Conservation (phyloP, 2,888 invertebrate genomes). For the Nasonia oneida region DNA sequence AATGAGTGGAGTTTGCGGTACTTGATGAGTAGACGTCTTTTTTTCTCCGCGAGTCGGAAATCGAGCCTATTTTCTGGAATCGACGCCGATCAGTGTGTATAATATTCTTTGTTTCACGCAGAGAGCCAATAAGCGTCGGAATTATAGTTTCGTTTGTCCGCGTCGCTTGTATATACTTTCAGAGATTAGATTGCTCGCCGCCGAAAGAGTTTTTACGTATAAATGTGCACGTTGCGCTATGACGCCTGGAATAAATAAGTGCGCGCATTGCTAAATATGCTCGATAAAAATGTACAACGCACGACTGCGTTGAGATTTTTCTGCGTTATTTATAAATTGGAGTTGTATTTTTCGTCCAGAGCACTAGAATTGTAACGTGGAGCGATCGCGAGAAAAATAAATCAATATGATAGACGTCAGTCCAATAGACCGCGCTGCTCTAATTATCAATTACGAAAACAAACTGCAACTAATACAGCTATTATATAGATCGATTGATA, state of each 20-base stretch:
- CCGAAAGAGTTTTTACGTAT: not conserved
- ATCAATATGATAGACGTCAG: too few relatives aligned
- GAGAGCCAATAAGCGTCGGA: not conserved
- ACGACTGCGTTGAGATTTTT: not conserved
- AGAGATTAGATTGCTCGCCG: not conserved
- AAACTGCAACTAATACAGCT: not conserved
- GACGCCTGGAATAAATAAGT: not conserved
- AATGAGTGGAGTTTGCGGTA: not conserved
- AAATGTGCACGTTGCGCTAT: not conserved
- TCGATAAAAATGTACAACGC: not conserved
- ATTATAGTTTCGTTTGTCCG: too few relatives aligned
- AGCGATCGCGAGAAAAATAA: too few relatives aligned
- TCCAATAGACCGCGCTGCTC: not conserved
- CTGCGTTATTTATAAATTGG: not conserved
- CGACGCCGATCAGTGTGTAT: not conserved
- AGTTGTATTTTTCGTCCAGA: not conserved
- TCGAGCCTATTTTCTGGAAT: not conserved
- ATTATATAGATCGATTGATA: not conserved
- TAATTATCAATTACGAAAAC: conserved; percentile 1
- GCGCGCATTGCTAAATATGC: not conserved
- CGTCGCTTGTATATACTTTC: not conserved
- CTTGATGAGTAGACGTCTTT: not conserved
- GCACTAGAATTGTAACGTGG: not conserved
- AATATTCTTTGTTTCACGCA: not conserved
- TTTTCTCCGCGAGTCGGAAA: not conserved